Conservation (phyloP, 2,797 vertebrate genomes). For the Gambusia yucatana region DNA sequence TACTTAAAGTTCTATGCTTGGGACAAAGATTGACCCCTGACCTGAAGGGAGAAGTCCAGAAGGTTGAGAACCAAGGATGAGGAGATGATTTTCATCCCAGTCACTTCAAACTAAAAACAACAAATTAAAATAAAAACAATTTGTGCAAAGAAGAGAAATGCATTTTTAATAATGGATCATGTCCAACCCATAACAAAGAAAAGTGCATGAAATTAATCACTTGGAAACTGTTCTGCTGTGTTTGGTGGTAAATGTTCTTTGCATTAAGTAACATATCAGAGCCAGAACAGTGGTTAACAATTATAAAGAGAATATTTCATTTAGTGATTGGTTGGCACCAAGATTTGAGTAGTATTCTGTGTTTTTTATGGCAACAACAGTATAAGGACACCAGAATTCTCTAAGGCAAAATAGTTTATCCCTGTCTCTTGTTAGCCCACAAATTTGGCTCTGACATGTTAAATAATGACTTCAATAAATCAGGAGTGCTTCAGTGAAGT, state of each 20-base stretch:
- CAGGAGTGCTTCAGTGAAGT: conserved; percentile 55
- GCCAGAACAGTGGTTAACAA: conserved; percentile 31
- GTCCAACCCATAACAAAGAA: conserved; percentile 62
- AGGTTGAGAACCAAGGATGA: not conserved
- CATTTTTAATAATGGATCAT: conserved; percentile 70
- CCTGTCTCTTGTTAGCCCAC: conserved; percentile 11
- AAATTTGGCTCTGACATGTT: conserved; percentile 52
- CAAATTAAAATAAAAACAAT: not conserved
- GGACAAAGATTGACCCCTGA: not conserved
- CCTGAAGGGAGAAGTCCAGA: not conserved
- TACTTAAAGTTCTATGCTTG: not conserved
- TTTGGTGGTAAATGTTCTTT: conserved; percentile 41
- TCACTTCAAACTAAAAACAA: not conserved
- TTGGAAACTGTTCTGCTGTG: conserved; percentile 46
- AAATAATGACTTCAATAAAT: conserved; percentile 39
- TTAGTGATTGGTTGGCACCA: conserved; percentile 13
- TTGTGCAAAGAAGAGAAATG: conserved; percentile 63
- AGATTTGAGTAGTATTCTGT: conserved; percentile 15
- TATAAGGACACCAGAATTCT: conserved; percentile 27
- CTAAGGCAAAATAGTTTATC: not conserved
- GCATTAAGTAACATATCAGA: conserved; percentile 47
- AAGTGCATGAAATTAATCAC: conserved; percentile 57
- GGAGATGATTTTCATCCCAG: not conserved
- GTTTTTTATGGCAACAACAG: conserved; percentile 14
- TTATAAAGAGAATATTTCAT: conserved; percentile 12